These are phyloP conservation scores for Dicaeum eximium DNA, from an alignment of 2,113 vertebrate species.

Conservation along the genomic window DNA sequence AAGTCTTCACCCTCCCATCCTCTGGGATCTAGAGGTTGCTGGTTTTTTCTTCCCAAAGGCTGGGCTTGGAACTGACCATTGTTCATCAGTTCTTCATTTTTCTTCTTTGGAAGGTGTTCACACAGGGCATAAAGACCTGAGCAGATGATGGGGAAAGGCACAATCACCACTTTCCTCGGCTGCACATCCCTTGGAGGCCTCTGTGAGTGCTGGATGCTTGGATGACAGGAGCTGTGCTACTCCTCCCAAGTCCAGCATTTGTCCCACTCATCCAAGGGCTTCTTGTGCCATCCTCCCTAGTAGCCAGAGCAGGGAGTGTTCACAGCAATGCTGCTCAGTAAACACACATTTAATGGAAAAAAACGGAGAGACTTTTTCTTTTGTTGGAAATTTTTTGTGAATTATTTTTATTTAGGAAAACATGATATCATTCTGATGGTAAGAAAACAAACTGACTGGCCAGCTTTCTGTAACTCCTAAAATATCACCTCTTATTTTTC, in stretches of 20 bases:
- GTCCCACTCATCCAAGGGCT: neutral
- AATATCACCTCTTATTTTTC: constrained; percentile 53
- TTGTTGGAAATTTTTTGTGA: constrained; percentile 40
- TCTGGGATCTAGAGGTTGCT: neutral
- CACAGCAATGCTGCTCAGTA: neutral
- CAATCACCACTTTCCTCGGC: fast-evolving
- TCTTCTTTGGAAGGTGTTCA: neutral
- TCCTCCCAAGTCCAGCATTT: neutral
- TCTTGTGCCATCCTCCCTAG: neutral
- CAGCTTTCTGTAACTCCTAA: constrained; percentile 43
- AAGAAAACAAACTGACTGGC: constrained; percentile 39
- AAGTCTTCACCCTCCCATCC: neutral
- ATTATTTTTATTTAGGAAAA: constrained; percentile 68
- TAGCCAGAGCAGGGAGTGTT: neutral
- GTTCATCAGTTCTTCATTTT: neutral
- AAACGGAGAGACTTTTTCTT: neutral
- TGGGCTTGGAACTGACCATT: neutral
- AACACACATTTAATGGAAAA: constrained; percentile 42
- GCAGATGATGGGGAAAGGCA: neutral
- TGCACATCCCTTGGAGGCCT: neutral
- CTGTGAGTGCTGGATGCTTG: neutral
- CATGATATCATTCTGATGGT: constrained; percentile 59
- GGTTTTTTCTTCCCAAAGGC: neutral
- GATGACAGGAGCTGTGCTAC: neutral
- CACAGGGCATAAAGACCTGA: neutral